Evolutionary conservation across 2,888 invertebrate species (phyloP), one percentile per base, ranked within the genome.

Genomic region (Agonopterix subpropinquella): DNA sequence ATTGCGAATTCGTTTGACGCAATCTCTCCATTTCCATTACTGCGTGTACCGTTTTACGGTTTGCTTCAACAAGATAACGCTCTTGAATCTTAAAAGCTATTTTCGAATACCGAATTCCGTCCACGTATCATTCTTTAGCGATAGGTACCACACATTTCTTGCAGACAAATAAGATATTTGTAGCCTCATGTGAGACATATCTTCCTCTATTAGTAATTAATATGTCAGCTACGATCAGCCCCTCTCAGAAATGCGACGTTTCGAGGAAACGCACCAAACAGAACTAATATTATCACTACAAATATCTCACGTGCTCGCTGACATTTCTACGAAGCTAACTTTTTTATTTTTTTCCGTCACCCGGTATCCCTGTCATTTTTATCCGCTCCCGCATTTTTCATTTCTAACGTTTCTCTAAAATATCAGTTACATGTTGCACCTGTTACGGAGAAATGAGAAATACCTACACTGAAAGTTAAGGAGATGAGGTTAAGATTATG

Each of bases 261-360:
- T 84, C 85, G 75, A 58, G 70, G 84, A 85, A 84, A 68, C 57
- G 66, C 67, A 57, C 43, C 44, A 44, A 39, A 61, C 67, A 67
- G 56, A 69, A 74, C 83, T 80, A 83, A 85, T 83, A 82, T 85
- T 84, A 81, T 84, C 80, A 73, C 71, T 62, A 73, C 80, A 82
- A 83, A 81, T 78, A 77, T 79, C 77, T 77, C 83, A 78, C 80
- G 75, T 73, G 61, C 63, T 50, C 63, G 75, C 73, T 60, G 77
- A 71, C 58, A 64, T 56, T 86, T 86, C 87, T 61, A 50, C 57
- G 81, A 84, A 86, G 61, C 49, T 53, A 54, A 56, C 37, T 53
- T 56, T 64, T 70, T 67, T 67, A 28, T 48, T 78, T 76, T 73
- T 66, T 67, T 66, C 64, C 66, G 58, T 67, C 63, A 58, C 28